phyloP scores from a whole-genome alignment of 92 coral and sea anemone species.

The Zoanthus gigantus region DNA sequence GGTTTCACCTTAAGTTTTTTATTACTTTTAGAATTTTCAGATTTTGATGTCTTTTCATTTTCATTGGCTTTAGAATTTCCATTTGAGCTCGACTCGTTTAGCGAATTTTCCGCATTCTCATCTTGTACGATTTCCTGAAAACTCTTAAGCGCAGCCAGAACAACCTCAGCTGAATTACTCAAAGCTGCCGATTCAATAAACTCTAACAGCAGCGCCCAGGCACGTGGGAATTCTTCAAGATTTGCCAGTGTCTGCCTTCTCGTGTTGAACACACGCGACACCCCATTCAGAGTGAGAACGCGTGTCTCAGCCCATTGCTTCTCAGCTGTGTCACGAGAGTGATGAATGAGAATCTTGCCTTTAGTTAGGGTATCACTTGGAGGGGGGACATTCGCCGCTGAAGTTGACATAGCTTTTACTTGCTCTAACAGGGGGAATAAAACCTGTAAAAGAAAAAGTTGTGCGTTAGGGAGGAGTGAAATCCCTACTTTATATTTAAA shows the following conservation, averaged over 20 bases:
- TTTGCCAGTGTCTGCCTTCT: conserved; percentile 96
- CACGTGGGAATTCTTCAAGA: conserved; percentile 97
- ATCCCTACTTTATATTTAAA: no score
- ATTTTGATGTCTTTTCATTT: conserved; percentile 5
- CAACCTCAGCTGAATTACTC: conserved; percentile 97
- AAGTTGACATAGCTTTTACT: conserved; percentile 97
- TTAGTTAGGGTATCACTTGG: conserved; percentile 91
- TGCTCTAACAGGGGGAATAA: conserved; percentile 94
- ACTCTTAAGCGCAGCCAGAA: conserved; percentile 96
- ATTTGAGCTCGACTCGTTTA: conserved; percentile 57
- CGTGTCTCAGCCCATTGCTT: conserved; percentile 99
- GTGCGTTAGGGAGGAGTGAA: no score
- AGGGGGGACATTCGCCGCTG: conserved; percentile 98
- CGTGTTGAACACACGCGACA: conserved; percentile 98
- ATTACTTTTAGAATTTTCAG: conserved; percentile 56
- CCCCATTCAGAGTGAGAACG: conserved; percentile 93
- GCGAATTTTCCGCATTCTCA: conserved; percentile 56
- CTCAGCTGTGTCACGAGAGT: conserved; percentile 99
- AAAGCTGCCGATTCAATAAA: conserved; percentile 97
- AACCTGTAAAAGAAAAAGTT: conserved; percentile 61
- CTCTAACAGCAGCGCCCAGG: conserved; percentile 97
- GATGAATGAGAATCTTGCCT: conserved; percentile 95
- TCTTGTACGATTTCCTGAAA: conserved; percentile 98
- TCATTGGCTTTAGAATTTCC: conserved; percentile 56
- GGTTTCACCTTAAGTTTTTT: conserved; percentile 90